A percentile compares a stretch with the other conserved stretches of the same genome.
Conservation (phyloP, 2,113 vertebrate genomes). For the Pachycephala philippinensis region DNA sequence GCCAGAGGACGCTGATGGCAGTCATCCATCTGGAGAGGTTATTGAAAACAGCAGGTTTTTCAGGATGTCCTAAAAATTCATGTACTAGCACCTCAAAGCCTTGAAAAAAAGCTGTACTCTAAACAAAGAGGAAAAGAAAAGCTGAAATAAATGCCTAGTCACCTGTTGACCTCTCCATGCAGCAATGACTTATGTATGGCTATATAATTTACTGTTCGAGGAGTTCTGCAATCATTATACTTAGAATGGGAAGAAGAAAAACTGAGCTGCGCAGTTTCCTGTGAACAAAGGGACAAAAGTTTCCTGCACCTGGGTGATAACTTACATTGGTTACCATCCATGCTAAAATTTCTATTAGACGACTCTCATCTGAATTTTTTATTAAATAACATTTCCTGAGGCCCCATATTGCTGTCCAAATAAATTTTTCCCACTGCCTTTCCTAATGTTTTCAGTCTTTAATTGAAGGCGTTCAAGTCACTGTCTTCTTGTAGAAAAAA, state of each 20-base stretch:
- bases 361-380: neutral
- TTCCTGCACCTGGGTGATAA: neutral
- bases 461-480: neutral
- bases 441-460: neutral
- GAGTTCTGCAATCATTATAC: neutral
- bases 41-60: neutral
- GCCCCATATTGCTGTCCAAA: neutral
- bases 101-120: neutral
- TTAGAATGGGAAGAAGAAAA: neutral
- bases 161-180: neutral
- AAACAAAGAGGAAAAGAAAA: neutral
- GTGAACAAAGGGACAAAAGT: neutral
- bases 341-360: neutral
- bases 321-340: neutral
- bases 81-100: neutral
- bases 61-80: neutral
- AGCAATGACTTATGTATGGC: neutral
- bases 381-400: neutral
- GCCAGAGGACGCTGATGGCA: neutral
- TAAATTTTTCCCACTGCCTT: neutral
- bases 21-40: neutral
- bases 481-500: neutral
- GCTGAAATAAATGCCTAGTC: neutral
- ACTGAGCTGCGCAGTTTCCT: neutral
- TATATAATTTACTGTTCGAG: neutral